phyloP scores from a whole-genome alignment of 2,888 invertebrate genomes.

The Arctia plantaginis region DNA sequence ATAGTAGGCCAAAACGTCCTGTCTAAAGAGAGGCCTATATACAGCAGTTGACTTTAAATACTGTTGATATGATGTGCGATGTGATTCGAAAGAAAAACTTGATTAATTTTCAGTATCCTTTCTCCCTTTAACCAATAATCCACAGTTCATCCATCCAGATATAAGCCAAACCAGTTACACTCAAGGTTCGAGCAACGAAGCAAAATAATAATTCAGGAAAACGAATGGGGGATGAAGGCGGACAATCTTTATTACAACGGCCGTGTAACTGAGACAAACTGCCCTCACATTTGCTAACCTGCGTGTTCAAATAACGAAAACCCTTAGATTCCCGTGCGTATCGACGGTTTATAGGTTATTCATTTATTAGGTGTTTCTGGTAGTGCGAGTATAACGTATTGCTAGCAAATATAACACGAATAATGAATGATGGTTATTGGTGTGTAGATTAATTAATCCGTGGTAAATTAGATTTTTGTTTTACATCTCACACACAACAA shows the following conservation, averaged over 20 bases:
- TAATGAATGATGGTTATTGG: not conserved
- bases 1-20: no score
- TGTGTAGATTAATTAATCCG: not conserved
- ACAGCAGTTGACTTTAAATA: no score
- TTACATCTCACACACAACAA: no score
- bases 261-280: constrained; percentile 38
- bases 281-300: constrained; percentile 38
- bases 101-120: not conserved
- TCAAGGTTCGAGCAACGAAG: constrained; percentile 19
- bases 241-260: constrained; percentile 33
- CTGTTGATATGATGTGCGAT: not conserved
- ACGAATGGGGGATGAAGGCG: constrained; percentile 23
- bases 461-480: not conserved
- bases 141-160: not conserved
- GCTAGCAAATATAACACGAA: not conserved
- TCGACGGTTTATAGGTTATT: constrained; percentile 13
- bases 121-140: constrained; percentile 1
- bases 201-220: constrained; percentile 33
- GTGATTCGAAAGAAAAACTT: no score
- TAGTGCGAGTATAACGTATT: not conserved
- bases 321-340: constrained; percentile 27
- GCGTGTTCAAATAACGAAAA: constrained; percentile 22
- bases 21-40: no score
- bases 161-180: constrained; percentile 13
- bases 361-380: not conserved